These are phyloP conservation scores for Tethea ocularis DNA, from an alignment of 2,888 invertebrate species.

Conservation along the genomic window DNA sequence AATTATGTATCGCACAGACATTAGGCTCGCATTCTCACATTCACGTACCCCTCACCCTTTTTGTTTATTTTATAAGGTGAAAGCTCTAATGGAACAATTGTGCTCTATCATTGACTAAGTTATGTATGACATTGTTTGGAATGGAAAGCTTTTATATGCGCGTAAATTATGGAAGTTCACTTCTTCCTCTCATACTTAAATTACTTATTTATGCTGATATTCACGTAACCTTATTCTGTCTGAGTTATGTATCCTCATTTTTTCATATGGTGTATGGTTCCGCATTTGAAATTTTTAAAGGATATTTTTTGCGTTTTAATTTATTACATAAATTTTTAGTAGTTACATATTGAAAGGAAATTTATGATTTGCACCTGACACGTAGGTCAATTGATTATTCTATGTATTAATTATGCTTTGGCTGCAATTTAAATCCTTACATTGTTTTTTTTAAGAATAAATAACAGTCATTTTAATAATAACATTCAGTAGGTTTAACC, in stretches of 20 bases:
- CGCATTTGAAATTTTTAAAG: too few relatives aligned
- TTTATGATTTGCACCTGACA: too few relatives aligned
- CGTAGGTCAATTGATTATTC: too few relatives aligned
- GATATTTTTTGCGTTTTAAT: too few relatives aligned
- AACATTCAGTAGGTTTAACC: too few relatives aligned
- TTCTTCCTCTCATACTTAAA: neutral
- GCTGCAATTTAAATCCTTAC: too few relatives aligned
- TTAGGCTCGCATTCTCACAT: slow-evolving; percentile 18
- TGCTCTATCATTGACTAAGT: slow-evolving; percentile 33
- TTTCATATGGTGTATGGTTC: neutral
- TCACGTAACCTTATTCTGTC: neutral
- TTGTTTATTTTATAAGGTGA: slow-evolving; percentile 32
- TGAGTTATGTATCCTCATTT: neutral
- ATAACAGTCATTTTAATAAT: too few relatives aligned
- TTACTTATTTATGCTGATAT: slow-evolving; percentile 6
- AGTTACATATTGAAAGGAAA: too few relatives aligned
- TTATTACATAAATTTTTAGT: too few relatives aligned
- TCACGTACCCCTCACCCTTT: slow-evolving; percentile 15
- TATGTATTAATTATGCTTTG: too few relatives aligned
- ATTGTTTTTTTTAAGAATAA: too few relatives aligned
- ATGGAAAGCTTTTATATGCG: slow-evolving; percentile 26
- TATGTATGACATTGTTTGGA: slow-evolving; percentile 31
- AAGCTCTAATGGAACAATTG: slow-evolving; percentile 34
- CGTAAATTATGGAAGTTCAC: slow-evolving; percentile 18
- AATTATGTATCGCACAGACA: slow-evolving; percentile 28